Conservation (phyloP, 2,797 vertebrate genomes). For the Serranus cabrilla region DNA sequence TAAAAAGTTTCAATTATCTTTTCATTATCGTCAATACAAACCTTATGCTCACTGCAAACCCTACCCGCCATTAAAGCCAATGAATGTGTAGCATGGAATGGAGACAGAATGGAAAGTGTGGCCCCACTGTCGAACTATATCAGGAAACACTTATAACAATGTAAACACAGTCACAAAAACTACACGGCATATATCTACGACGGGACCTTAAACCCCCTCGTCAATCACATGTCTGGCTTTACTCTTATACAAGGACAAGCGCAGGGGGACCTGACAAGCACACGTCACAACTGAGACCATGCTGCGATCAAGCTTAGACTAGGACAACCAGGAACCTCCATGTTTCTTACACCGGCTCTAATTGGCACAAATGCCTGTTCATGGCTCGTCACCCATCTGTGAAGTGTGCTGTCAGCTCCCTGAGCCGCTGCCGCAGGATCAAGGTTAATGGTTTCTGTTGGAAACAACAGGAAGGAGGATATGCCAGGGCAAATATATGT, state of each 20-base stretch:
- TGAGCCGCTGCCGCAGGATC: slow-evolving; percentile 18
- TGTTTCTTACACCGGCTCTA: slow-evolving; percentile 55
- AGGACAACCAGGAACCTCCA: neutral
- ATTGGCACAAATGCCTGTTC: slow-evolving; percentile 52
- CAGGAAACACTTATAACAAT: neutral
- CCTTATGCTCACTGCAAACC: too few species aligned
- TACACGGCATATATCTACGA: neutral
- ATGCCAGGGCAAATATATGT: neutral
- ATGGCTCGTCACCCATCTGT: slow-evolving; percentile 37
- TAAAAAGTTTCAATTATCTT: too few species aligned
- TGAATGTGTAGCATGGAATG: too few species aligned
- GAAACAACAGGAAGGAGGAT: slow-evolving; percentile 27
- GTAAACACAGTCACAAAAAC: too few species aligned
- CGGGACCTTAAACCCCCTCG: neutral
- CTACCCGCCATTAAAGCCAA: too few species aligned
- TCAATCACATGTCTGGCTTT: neutral
- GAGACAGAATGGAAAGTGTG: too few species aligned
- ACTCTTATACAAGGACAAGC: neutral
- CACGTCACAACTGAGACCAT: slow-evolving; percentile 35
- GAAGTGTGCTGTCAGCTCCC: slow-evolving; percentile 42
- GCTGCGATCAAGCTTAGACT: neutral
- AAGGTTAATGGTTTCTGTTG: slow-evolving; percentile 37
- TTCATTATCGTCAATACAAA: too few species aligned
- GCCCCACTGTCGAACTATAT: too few species aligned
- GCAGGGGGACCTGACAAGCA: slow-evolving; percentile 22